phyloP scores from a whole-genome alignment of 2,888 invertebrate species.

The Azorinus chamasolen region DNA sequence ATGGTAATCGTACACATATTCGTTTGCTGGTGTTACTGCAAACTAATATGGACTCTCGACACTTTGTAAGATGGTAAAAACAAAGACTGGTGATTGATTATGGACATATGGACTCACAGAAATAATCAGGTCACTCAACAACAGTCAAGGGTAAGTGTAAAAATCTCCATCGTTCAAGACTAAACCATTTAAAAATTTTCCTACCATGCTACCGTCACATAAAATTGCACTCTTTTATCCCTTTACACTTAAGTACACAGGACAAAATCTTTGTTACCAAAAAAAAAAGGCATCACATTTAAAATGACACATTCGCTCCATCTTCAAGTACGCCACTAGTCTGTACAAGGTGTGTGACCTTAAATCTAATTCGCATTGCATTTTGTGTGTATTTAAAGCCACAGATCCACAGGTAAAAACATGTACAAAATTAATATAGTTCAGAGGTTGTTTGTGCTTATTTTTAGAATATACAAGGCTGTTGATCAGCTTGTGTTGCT shows the following conservation, averaged over 20 bases:
- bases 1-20: neutral
- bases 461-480: too few relatives aligned
- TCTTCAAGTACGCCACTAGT: conserved; percentile 1
- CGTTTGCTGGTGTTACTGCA: conserved; percentile 38
- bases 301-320: conserved; percentile 18
- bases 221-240: conserved; percentile 42
- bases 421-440: too few relatives aligned
- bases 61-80: too few relatives aligned
- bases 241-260: conserved; percentile 19
- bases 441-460: too few relatives aligned
- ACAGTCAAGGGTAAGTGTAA: neutral
- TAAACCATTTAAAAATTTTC: neutral
- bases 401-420: too few relatives aligned
- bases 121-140: conserved; percentile 64
- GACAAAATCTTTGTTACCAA: conserved; percentile 11
- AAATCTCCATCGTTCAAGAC: conserved; percentile 16
- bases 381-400: too few relatives aligned
- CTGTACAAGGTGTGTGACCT: neutral
- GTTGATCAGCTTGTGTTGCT: too few relatives aligned
- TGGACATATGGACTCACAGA: conserved; percentile 67
- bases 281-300: conserved; percentile 36
- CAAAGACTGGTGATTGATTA: conserved; percentile 22
- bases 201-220: neutral
- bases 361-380: too few relatives aligned
- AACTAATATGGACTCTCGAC: conserved; percentile 6